Conservation (phyloP, 2,888 invertebrate species). For the Eupithecia subfuscata region DNA sequence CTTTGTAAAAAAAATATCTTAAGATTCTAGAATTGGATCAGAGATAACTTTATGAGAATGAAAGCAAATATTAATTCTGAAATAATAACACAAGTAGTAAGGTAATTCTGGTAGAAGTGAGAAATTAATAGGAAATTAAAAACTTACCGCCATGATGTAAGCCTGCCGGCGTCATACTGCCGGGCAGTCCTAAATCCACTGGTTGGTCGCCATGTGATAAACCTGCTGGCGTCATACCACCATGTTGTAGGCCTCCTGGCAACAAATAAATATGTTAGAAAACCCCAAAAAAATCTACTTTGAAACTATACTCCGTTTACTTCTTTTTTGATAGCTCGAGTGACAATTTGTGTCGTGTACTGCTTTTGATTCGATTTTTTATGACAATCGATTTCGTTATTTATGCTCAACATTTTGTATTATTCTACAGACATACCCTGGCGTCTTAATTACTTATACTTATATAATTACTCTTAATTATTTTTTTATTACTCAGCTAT, state of each 20-base stretch:
- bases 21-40: no score
- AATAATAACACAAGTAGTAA: neutral
- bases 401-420: no score
- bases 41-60: neutral
- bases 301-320: neutral
- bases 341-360: no score
- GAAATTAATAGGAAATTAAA: neutral
- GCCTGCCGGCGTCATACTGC: slow-evolving; percentile 60
- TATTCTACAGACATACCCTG: no score
- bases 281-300: neutral
- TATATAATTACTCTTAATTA: no score
- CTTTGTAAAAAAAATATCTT: no score
- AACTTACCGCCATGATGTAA: slow-evolving; percentile 45
- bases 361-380: no score
- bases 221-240: slow-evolving; percentile 61
- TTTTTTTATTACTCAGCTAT: no score
- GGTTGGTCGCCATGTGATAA: slow-evolving; percentile 56
- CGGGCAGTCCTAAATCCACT: slow-evolving; percentile 43
- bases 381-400: no score
- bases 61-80: neutral
- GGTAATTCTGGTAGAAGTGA: neutral
- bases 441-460: no score
- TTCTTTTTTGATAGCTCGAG: no score
- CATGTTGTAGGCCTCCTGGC: slow-evolving; percentile 67
- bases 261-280: neutral